Evolutionary conservation across 2,888 invertebrate species (phyloP), one percentile per base, ranked within the genome.

Genomic region (Meloe dianella): DNA sequence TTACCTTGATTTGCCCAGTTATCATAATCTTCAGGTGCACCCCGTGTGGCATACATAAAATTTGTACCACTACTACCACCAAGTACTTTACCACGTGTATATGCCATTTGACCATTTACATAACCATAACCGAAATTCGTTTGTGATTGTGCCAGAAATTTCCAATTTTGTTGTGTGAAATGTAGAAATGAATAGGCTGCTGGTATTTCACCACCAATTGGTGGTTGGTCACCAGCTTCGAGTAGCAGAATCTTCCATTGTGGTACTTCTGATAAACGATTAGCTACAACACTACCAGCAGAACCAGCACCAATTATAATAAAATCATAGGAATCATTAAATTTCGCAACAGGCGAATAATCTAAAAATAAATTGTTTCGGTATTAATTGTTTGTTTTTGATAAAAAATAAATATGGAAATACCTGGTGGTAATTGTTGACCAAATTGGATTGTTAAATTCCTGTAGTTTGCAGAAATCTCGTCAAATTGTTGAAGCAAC

Each of bases 21-120:
- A 77, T 94, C 90, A 83, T 91, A 94, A 77, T 93, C 92, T 10
- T 84, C 83, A 2, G 87, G 87, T 76, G 88, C 86, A 0, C 89
- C 89, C 51, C 89, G 80, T 1, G 86, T 84, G 77, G 88, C 87
- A 75, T 86, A 85, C 88, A 89, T 88, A 71, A 78, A 79, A 71
- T 81, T 79, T 60, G 80, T 80, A 3, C 78, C 65, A 8, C 74
- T 72, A 22, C 78, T 74, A 0, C 89, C 89, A 1, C 90, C 89
- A 70, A 88, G 73, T 5, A 86, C 87, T 74, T 86, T 86, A 0
- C 89, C 89, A 20, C 86, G 77, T 0, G 87, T 86, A 85, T 86
- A 85, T 41, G 72, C 66, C 73, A 74, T 73, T 61, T 81, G 81
- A 66, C 78, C 77, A 66, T 85, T 82, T 29, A 77, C 78, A 80